Evolutionary conservation across 2,797 vertebrate genomes (phyloP).

Genomic region (Brachyalestes nurse): DNA sequence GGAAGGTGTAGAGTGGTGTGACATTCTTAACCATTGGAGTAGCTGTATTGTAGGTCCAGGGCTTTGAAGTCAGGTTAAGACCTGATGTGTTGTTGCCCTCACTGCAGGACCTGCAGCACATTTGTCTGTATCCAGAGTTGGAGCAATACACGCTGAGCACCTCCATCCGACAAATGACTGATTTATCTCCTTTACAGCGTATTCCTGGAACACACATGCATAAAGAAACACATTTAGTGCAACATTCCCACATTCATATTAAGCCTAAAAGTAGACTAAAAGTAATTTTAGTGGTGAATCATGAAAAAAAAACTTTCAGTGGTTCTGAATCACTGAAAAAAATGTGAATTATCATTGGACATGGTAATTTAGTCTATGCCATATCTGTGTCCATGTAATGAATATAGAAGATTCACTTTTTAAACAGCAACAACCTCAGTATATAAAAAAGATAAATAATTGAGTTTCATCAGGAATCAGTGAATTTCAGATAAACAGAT

Average conservation of each 20-base stretch:
- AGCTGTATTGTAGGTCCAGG: conserved; percentile 19
- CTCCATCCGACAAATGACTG: conserved; percentile 91
- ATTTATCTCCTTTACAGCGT: conserved; percentile 92
- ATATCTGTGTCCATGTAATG: neutral
- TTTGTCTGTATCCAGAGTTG: conserved; percentile 84
- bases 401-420: neutral
- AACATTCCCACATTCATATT: neutral
- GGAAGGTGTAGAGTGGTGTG: conserved; percentile 7
- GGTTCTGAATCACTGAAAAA: neutral
- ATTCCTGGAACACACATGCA: conserved; percentile 72
- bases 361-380: neutral
- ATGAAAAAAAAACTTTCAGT: neutral
- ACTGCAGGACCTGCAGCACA: conserved; percentile 93
- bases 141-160: conserved; percentile 89
- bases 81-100: conserved; percentile 62
- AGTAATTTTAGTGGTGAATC: neutral
- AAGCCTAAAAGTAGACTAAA: neutral
- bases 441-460: neutral
- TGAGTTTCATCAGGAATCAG: neutral
- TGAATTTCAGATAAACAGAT: neutral
- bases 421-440: neutral
- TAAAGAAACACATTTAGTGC: conserved; percentile 1
- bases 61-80: conserved; percentile 45
- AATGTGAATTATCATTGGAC: neutral
- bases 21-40: neutral